Evolutionary conservation across 2,888 invertebrate genomes (phyloP).

Genomic region (Pterostichus madidus): DNA sequence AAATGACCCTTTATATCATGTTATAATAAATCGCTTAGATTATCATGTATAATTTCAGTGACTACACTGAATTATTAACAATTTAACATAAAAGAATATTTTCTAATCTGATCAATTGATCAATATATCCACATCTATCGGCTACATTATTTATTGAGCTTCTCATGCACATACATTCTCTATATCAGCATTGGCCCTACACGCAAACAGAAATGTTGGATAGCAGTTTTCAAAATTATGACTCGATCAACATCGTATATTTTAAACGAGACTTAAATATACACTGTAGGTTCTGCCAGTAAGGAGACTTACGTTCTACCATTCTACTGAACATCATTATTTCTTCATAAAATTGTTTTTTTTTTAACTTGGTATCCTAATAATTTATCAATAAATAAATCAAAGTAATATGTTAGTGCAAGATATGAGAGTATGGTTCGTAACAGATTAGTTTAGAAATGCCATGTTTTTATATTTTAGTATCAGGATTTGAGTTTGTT

Average conservation of each 20-base stretch:
- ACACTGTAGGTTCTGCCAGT: not conserved
- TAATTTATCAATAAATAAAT: not conserved
- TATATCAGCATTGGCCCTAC: conserved; percentile 1
- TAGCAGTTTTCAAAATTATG: conserved; percentile 32
- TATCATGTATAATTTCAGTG: conserved; percentile 49
- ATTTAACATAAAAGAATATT: conserved; percentile 48
- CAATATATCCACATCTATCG: conserved; percentile 34
- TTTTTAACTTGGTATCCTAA: no score
- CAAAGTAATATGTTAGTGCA: not conserved
- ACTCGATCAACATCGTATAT: conserved; percentile 15
- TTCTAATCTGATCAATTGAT: conserved; percentile 49
- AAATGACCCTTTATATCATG: conserved; percentile 29
- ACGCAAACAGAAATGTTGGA: conserved; percentile 22
- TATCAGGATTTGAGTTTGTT: no score
- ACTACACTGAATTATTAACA: conserved; percentile 46
- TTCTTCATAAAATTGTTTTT: not conserved
- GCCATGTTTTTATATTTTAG: no score
- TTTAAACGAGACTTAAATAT: conserved; percentile 25
- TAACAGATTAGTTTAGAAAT: no score
- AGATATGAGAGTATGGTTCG: no score
- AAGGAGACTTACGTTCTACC: not conserved
- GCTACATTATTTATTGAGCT: conserved; percentile 46
- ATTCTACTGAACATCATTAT: not conserved
- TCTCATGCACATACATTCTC: conserved; percentile 14
- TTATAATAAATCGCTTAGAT: conserved; percentile 51